These are phyloP conservation scores for Drosophila pseudotalamancana DNA, from an alignment of 2,888 invertebrate genomes.

Conservation along the genomic window DNA sequence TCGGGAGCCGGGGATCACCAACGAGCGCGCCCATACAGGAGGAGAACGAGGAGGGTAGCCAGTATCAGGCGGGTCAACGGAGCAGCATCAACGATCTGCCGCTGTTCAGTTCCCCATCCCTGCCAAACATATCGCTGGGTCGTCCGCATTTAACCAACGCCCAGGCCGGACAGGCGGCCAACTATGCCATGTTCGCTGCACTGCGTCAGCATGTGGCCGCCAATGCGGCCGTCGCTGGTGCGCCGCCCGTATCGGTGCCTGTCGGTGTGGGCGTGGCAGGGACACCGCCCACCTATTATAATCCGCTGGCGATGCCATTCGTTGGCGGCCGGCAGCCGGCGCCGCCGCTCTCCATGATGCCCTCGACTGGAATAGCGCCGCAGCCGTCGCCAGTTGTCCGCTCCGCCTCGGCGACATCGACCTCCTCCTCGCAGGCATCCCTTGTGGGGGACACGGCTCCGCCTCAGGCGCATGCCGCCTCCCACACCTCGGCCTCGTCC, in stretches of 20 bases:
- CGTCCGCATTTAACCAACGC: conserved; percentile 88
- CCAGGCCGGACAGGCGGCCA: conserved; percentile 74
- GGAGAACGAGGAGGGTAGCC: conserved; percentile 90
- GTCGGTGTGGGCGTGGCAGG: conserved; percentile 9
- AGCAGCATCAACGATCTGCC: conserved; percentile 90
- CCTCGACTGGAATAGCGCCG: conserved; percentile 71
- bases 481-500: conserved; percentile 70
- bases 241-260: conserved; percentile 14
- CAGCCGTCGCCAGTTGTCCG: conserved; percentile 84
- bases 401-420: conserved; percentile 85
- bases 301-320: conserved; percentile 77
- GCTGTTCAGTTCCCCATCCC: conserved; percentile 96
- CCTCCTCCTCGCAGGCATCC: conserved; percentile 83
- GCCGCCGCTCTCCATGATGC: conserved; percentile 58
- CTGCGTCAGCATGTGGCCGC: conserved; percentile 79
- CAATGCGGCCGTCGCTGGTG: conserved; percentile 59
- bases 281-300: conserved; percentile 81
- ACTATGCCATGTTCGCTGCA: conserved; percentile 82
- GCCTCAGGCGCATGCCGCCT: conserved; percentile 83
- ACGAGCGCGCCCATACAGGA: conserved; percentile 91
- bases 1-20: conserved; percentile 87
- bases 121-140: conserved; percentile 98
- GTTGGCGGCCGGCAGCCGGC: conserved; percentile 69
- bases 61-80: conserved; percentile 87
- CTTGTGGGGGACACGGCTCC: conserved; percentile 80